Conservation (phyloP, 2,797 vertebrate genomes). For the Sebastes melanostomus region DNA sequence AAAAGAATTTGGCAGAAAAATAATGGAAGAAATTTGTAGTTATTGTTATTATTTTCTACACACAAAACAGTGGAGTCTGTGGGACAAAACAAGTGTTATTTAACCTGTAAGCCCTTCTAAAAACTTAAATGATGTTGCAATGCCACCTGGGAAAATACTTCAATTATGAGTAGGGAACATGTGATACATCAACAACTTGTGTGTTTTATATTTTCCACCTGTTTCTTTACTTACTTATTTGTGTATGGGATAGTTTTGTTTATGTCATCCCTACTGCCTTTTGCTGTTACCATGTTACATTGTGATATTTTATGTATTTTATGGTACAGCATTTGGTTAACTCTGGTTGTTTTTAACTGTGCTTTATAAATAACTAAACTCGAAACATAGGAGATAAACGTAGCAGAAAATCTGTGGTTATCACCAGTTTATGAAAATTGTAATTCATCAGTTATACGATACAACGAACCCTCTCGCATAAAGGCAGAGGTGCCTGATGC, state of each 20-base stretch:
- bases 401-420: background rate
- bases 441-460: background rate
- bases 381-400: too few relatives aligned
- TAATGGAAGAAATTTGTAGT: background rate
- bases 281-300: too few relatives aligned
- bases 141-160: background rate
- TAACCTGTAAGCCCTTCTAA: background rate
- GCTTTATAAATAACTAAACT: too few relatives aligned
- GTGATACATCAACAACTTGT: background rate
- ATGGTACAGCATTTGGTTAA: too few relatives aligned
- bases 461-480: background rate
- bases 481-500: background rate
- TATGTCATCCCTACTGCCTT: too few relatives aligned
- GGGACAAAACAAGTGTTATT: background rate
- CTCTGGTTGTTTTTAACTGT: too few relatives aligned
- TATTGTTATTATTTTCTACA: slow-evolving; percentile 8
- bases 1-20: background rate
- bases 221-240: too few relatives aligned
- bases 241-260: too few relatives aligned
- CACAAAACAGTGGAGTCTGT: background rate
- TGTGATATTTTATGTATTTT: too few relatives aligned
- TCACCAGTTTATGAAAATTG: background rate
- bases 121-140: background rate
- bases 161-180: background rate
- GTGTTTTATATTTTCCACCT: too few relatives aligned